A percentile compares a stretch with the other conserved stretches of the same genome.
Conservation (phyloP, 2,797 vertebrate species). For the Coccyzus lansbergi region DNA sequence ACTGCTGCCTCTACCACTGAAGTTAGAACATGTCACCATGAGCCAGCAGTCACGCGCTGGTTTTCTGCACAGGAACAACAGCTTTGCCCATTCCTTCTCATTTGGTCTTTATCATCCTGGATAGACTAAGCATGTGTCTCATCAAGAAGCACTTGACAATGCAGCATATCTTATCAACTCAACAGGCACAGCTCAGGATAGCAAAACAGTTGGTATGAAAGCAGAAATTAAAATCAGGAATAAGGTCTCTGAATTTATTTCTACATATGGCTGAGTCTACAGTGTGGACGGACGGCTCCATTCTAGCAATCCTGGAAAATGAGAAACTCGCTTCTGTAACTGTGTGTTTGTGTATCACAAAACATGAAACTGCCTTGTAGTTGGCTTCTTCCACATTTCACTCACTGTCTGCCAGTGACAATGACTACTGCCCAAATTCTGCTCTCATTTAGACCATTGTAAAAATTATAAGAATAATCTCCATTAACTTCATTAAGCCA, state of each 20-base stretch:
- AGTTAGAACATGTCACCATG: accelerated
- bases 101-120: background rate
- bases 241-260: background rate
- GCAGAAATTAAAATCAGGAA: background rate
- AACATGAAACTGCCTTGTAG: background rate
- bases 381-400: background rate
- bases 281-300: background rate
- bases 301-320: background rate
- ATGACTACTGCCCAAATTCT: background rate
- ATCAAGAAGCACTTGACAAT: background rate
- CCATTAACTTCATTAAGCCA: background rate
- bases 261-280: background rate
- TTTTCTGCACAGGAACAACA: background rate
- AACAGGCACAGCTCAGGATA: background rate
- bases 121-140: background rate
- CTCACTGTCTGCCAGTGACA: background rate
- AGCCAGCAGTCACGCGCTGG: background rate
- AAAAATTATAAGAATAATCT: slow-evolving; percentile 12
- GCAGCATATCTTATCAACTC: background rate
- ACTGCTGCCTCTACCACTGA: background rate
- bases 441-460: background rate
- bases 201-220: background rate
- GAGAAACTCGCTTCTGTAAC: background rate
- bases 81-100: background rate
- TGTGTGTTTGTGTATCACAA: accelerated